Conservation (phyloP, 53 echinoderm and acorn worm species). For the Actinopyga echinites region DNA sequence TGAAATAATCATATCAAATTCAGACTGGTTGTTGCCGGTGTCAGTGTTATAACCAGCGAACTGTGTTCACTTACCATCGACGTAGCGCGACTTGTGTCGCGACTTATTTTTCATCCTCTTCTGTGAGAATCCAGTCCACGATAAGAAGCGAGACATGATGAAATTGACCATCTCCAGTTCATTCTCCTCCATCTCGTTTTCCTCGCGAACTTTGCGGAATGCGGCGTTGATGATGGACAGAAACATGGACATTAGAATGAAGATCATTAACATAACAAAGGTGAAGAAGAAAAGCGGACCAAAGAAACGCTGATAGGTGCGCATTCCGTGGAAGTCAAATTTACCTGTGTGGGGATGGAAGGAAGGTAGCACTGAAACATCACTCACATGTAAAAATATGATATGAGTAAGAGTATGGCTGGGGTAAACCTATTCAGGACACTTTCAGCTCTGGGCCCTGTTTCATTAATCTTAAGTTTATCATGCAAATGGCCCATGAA, state of each 20-base stretch:
- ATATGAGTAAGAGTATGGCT: no score
- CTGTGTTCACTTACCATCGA: slow-evolving; percentile 68
- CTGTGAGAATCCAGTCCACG: slow-evolving; percentile 79
- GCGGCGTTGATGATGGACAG: slow-evolving; percentile 93
- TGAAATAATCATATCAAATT: background rate
- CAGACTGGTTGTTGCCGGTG: no score
- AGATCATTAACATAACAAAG: slow-evolving; percentile 81
- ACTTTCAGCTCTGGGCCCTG: no score
- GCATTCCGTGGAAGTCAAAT: slow-evolving; percentile 82
- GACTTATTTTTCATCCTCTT: slow-evolving; percentile 31
- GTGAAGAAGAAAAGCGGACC: slow-evolving; percentile 90
- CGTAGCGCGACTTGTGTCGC: slow-evolving; percentile 35
- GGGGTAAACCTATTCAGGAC: no score
- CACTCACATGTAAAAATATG: no score
- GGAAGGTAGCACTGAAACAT: background rate
- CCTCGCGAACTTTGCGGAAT: slow-evolving; percentile 66
- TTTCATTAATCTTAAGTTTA: no score
- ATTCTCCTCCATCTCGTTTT: slow-evolving; percentile 64
- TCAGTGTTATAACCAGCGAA: background rate
- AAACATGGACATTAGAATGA: slow-evolving; percentile 96
- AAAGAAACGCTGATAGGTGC: slow-evolving; percentile 53
- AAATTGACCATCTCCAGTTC: slow-evolving; percentile 96
- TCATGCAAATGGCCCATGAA: no score
- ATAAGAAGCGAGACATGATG: slow-evolving; percentile 87
- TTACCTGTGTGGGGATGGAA: slow-evolving; percentile 60